phyloP scores from a whole-genome alignment of 2,113 vertebrate species.

The Festucalex cinctus region DNA sequence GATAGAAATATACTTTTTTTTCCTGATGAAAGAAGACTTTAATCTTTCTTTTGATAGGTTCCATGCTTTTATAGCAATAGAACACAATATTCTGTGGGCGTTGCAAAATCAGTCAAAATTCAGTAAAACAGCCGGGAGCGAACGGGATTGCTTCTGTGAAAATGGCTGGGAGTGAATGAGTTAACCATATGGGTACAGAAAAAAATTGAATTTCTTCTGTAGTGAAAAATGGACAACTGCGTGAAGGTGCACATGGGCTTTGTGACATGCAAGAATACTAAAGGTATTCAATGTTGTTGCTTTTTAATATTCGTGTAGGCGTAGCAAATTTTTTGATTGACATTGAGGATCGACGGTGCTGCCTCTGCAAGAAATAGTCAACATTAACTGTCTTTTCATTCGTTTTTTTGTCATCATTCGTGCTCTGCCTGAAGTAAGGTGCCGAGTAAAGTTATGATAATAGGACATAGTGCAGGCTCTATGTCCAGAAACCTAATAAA shows the following conservation, averaged over 20 bases:
- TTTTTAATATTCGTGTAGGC: not conserved
- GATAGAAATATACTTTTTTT: too few species aligned
- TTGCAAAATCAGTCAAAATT: too few species aligned
- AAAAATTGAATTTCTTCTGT: not conserved
- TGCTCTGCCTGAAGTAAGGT: conserved; percentile 1
- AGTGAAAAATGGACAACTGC: not conserved
- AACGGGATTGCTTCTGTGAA: too few species aligned
- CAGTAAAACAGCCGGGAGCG: too few species aligned
- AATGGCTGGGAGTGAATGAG: too few species aligned
- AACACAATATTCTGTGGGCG: too few species aligned
- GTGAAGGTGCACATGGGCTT: not conserved
- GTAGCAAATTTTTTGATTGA: not conserved
- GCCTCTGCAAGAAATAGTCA: not conserved
- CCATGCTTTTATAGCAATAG: too few species aligned
- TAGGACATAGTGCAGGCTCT: not conserved
- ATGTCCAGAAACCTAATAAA: not conserved
- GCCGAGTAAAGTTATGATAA: conserved; percentile 7
- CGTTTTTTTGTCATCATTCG: not conserved
- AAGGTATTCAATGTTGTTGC: not conserved
- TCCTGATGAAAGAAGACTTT: too few species aligned
- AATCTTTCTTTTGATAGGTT: too few species aligned
- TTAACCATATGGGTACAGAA: not conserved
- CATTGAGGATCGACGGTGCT: not conserved
- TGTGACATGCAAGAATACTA: not conserved
- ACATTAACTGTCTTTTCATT: not conserved